A percentile compares a stretch with the other conserved stretches of the same genome.
Conservation (phyloP, 2,888 invertebrate genomes). For the Scaeva pyrastri region DNA sequence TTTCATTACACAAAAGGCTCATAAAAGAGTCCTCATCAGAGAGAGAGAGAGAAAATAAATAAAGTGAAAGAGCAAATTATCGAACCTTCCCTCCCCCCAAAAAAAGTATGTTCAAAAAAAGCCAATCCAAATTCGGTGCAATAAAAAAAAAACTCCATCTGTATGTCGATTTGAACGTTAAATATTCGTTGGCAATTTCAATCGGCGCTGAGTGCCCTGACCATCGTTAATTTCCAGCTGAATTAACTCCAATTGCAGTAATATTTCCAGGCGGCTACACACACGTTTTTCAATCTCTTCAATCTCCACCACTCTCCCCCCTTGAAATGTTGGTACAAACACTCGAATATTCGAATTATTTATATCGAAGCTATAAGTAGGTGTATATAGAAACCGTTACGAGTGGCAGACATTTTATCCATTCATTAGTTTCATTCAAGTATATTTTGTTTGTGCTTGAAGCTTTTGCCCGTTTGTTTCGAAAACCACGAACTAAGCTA, state of each 20-base stretch:
- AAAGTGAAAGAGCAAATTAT: slow-evolving; percentile 70
- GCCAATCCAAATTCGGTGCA: not conserved
- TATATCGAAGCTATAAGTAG: not conserved
- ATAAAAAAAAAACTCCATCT: not conserved
- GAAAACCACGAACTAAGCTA: not conserved
- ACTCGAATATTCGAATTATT: slow-evolving; percentile 34
- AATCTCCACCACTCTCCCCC: too few species aligned
- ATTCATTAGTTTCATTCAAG: slow-evolving; percentile 70
- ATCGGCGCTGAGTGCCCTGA: slow-evolving; percentile 46
- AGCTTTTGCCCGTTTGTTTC: not conserved
- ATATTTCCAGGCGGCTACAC: slow-evolving; percentile 61
- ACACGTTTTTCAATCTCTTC: slow-evolving; percentile 8
- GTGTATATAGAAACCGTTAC: slow-evolving; percentile 17
- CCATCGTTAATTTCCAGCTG: slow-evolving; percentile 59
- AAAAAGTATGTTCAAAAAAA: slow-evolving; percentile 1
- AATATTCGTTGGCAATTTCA: slow-evolving; percentile 52
- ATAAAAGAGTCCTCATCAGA: slow-evolving; percentile 22
- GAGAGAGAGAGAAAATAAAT: slow-evolving; percentile 46
- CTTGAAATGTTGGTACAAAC: not conserved
- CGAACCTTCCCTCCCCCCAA: slow-evolving; percentile 2
- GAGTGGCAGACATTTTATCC: slow-evolving; percentile 43
- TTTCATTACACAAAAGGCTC: slow-evolving; percentile 57
- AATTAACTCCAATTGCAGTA: slow-evolving; percentile 68
- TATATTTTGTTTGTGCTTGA: slow-evolving; percentile 9
- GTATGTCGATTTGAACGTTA: slow-evolving; percentile 5